Percentiles rank a stretch among this genome's conserved stretches.
These are phyloP conservation scores for Drosophila erecta DNA, from an alignment of 1,140 invertebrate species.

Conservation along the genomic window DNA sequence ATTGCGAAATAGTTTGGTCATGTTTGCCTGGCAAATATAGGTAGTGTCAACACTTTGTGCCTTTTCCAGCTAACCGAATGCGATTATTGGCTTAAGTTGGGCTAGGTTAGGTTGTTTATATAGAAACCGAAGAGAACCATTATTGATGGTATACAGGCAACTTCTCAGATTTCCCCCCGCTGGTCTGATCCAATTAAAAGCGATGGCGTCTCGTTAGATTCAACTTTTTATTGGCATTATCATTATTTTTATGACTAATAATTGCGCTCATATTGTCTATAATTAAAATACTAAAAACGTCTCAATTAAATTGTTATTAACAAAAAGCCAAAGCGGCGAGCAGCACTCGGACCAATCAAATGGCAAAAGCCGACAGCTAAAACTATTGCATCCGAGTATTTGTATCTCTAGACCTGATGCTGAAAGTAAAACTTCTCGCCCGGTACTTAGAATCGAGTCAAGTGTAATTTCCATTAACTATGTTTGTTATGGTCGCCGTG, in stretches of 20 bases:
- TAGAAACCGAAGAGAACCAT: neutral
- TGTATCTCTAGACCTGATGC: constrained; percentile 40
- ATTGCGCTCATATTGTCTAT: constrained; percentile 78
- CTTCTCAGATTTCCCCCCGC: neutral
- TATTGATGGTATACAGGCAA: neutral
- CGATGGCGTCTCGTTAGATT: constrained; percentile 47
- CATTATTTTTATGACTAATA: constrained; percentile 81
- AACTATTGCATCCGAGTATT: constrained; percentile 33
- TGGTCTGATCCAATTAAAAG: constrained; percentile 63
- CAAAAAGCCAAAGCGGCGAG: constrained; percentile 67
- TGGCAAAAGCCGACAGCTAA: constrained; percentile 34
- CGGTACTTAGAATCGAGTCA: constrained; percentile 62
- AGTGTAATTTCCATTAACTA: constrained; percentile 79
- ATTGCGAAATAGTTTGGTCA: constrained; percentile 44
- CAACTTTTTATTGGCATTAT: constrained; percentile 72
- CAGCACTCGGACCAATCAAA: constrained; percentile 51
- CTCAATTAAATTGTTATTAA: constrained; percentile 82
- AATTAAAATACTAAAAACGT: constrained; percentile 80
- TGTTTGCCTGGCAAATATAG: constrained; percentile 28
- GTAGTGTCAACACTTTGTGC: constrained; percentile 6
- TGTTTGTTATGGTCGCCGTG: constrained; percentile 68
- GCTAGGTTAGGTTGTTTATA: constrained; percentile 27
- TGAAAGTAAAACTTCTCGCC: constrained; percentile 55
- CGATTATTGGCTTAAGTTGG: constrained; percentile 44
- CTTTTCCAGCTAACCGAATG: constrained; percentile 41